Evolutionary conservation across 2,113 vertebrate genomes (phyloP), one percentile per base, ranked within the genome.

Genomic region (Zosterops hypoxanthus): DNA sequence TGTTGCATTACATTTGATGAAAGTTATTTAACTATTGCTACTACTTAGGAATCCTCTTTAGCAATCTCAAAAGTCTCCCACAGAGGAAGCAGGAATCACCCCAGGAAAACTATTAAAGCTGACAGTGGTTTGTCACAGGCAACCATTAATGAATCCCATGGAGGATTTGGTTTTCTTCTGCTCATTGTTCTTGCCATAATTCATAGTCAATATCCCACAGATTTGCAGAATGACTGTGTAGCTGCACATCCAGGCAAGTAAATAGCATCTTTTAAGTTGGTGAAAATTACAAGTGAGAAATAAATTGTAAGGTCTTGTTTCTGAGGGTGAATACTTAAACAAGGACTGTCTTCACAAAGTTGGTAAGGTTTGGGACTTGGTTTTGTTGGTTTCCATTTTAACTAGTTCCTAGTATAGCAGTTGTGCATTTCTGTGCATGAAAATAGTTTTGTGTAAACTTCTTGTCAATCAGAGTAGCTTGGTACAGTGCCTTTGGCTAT

Each of bases 51-150:
- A 82, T 72, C 33, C 46, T 87, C 78, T 81, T 28, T 14, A 72
- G 50, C 25, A 71, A 82, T 71, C 56, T 75, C 82, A 78, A 66
- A 56, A 82, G 68, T 47, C 64, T 94, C 78, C 66, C 75, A 81
- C n/a, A 68, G 63, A 81, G 71, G 70, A 91, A 85, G 53, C 28
- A 88, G 56, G 50, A 95, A 82, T 73, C 16, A 41, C 73, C 64
- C 49, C 65, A 87, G 82, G 57, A 91, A 96, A 95, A 87, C 83
- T 93, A 88, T 91, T 75, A 92, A 88, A 92, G 69, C 78, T 49
- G 53, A 66, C 94, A 93, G 31, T 81, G 39, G 57, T 90, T 80
- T 97, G 94, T 97, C 92, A 63, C 56, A 87, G 63, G 26, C 66
- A 93, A 42, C 76, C 71, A 85, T 94, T 97, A 96, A 93, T 81